Conservation (phyloP, 2,113 vertebrate genomes). For the Cyanistes caeruleus region DNA sequence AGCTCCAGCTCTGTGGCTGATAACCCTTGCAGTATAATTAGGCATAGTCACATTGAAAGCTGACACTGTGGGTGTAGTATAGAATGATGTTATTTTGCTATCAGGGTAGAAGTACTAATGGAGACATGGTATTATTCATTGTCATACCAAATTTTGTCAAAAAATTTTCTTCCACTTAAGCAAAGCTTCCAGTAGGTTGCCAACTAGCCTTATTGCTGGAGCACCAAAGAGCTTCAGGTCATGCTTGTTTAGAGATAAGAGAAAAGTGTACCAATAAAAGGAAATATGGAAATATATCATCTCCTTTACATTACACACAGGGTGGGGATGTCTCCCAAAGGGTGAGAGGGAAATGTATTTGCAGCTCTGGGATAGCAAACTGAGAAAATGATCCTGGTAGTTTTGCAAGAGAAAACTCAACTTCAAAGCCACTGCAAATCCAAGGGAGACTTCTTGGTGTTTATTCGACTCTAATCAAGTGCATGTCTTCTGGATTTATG, state of each 20-base stretch:
- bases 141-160: background rate
- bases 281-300: background rate
- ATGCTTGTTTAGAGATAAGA: background rate
- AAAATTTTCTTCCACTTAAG: background rate
- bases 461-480: background rate
- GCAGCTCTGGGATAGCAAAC: background rate
- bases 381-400: background rate
- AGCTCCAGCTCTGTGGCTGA: background rate
- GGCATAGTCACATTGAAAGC: background rate
- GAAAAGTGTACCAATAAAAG: background rate
- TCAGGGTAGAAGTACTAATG: background rate
- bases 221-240: background rate
- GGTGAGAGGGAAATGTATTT: background rate
- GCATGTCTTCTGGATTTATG: background rate
- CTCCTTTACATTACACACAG: background rate
- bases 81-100: background rate
- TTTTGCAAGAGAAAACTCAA: background rate
- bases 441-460: background rate
- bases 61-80: background rate
- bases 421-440: background rate
- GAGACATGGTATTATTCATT: background rate
- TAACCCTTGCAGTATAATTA: background rate
- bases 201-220: background rate
- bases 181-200: background rate
- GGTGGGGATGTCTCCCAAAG: background rate